Base-by-base conservation (phyloP, 2,888 invertebrate genomes). In the Podabrus alpinus region DNA sequence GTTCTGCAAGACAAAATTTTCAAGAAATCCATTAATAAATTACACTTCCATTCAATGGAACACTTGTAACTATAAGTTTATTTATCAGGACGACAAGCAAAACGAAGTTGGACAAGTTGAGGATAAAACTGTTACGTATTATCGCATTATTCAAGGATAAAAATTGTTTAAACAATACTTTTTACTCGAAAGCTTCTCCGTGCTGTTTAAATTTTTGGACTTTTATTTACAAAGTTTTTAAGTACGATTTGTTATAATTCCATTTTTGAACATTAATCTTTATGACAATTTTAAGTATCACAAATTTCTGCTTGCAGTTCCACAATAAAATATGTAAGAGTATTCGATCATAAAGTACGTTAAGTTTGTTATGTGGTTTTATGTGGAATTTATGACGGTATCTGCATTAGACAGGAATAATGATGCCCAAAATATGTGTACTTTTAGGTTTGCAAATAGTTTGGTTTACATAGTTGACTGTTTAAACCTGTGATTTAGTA, bases 251-350 rank as follows among this genome's bases (percentile, higher is more conserved):
- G 45, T 45, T 45, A n/a, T 9, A 45, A 45, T 45, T 45, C n/a
- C n/a, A n/a, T 45, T 45, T 21, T 19, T 21, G 17, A 9, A 64
- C 75, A 72, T 75, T 75, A 75, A 75, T 75, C 72, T 72, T 75
- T 72, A 75, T 17, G 75, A 69, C 67, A 59, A 60, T 72, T 75
- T 75, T 75, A 70, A 75, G 75, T 76, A 73, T 71, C 73, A 76
- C 76, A 76, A 76, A 76, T 76, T 73, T 76, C 68, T 73, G 60
- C 59, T n/a, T 67, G 71, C 75, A 72, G 69, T 59, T 73, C 69
- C 59, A 69, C 66, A 45, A 72, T 75, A 75, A 72, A 75, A 67
- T 74, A 74, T 72, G 69, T 69, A 75, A 69, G 73, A 73, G 70
- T 71, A 68, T 68, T 66, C 68, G 71, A 76, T 76, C 76, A 73